phyloP scores from a whole-genome alignment of 2,888 invertebrate species.

The Epistrophe eligans region DNA sequence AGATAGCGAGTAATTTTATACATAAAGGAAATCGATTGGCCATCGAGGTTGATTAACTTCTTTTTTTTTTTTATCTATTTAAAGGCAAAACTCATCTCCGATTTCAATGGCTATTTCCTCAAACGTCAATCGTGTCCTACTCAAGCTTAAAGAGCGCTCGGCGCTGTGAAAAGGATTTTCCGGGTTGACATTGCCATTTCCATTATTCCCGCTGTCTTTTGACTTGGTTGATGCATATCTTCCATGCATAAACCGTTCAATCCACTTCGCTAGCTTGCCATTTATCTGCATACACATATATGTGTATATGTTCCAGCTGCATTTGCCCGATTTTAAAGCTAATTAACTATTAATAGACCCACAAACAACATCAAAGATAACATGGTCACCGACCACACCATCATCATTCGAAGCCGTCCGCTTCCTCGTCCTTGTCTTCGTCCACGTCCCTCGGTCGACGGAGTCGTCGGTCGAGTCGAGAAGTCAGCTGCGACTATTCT shows the following conservation, averaged over 20 bases:
- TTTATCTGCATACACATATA: conserved; percentile 49
- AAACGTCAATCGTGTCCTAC: conserved; percentile 55
- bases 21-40: conserved; percentile 48
- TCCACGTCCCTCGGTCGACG: not conserved
- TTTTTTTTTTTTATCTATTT: not conserved
- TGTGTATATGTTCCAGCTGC: conserved; percentile 38
- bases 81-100: conserved; percentile 40
- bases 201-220: conserved; percentile 7
- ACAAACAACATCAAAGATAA: conserved; percentile 74
- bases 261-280: conserved; percentile 15
- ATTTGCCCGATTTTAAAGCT: conserved; percentile 67
- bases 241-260: conserved; percentile 53
- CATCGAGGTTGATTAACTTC: conserved; percentile 50
- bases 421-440: not conserved
- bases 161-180: not conserved
- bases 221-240: conserved; percentile 46
- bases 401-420: not conserved
- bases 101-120: conserved; percentile 63
- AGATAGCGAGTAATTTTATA: conserved; percentile 8
- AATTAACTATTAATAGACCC: conserved; percentile 75
- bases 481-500: conserved; percentile 30
- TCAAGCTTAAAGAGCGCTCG: conserved; percentile 38
- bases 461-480: not conserved
- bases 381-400: conserved; percentile 59
- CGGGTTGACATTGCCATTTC: not conserved